Evolutionary conservation across 2,888 invertebrate genomes (phyloP).

Genomic region (Seira sanloemensis): DNA sequence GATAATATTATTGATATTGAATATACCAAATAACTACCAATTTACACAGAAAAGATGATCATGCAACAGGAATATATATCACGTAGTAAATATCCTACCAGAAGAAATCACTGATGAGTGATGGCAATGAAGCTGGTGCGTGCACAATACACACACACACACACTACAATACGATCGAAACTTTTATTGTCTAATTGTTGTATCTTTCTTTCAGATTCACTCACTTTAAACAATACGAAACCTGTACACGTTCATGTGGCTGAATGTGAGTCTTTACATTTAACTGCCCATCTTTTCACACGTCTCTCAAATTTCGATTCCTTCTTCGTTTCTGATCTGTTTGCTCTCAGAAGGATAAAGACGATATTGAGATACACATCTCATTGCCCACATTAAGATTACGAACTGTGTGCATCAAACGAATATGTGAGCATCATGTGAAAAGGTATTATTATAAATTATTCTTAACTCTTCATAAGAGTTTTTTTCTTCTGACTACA

Average conservation of each 20-base stretch:
- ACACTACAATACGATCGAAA: background rate
- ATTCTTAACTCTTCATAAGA: background rate
- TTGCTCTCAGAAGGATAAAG: background rate
- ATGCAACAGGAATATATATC: background rate
- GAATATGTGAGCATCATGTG: background rate
- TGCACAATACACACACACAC: background rate
- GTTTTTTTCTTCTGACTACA: no score
- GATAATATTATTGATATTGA: background rate
- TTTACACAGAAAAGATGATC: background rate
- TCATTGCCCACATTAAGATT: background rate
- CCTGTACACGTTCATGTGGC: no score
- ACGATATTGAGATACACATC: background rate
- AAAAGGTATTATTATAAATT: background rate
- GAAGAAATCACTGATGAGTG: constrained; percentile 11
- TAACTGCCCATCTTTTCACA: background rate
- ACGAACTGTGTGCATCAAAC: no score
- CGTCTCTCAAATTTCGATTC: background rate
- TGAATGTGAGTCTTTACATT: no score
- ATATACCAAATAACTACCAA: background rate
- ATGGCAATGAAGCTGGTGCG: background rate
- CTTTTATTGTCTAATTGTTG: background rate
- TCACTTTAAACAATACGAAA: constrained; percentile 6
- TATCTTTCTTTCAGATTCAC: background rate
- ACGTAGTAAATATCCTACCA: background rate
- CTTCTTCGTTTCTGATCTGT: no score